These are phyloP conservation scores for Syndactyla subalaris DNA, from an alignment of 2,797 vertebrate species.

Conservation along the genomic window DNA sequence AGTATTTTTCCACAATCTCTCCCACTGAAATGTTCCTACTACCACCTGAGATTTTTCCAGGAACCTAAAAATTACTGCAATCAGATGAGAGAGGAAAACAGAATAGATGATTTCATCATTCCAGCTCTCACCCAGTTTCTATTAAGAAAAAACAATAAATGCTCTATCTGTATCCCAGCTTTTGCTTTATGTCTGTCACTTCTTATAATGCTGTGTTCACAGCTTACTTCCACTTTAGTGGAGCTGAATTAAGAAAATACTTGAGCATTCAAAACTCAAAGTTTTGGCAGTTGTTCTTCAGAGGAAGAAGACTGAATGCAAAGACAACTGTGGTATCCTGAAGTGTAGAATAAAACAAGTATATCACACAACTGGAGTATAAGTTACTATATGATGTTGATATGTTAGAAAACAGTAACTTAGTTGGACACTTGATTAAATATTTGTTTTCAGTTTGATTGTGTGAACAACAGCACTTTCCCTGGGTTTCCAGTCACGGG, in stretches of 20 bases:
- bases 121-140: neutral
- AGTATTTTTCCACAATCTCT: neutral
- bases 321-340: neutral
- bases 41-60: neutral
- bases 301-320: neutral
- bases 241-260: neutral
- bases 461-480: neutral
- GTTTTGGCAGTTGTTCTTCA: neutral
- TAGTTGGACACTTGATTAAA: neutral
- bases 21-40: neutral
- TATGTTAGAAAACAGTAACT: neutral
- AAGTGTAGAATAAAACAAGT: neutral
- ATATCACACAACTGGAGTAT: neutral
- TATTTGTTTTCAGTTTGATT: neutral
- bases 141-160: neutral
- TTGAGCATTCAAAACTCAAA: neutral
- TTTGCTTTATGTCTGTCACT: neutral
- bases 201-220: neutral
- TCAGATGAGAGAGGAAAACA: neutral
- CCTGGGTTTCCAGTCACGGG: neutral
- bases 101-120: neutral
- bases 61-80: neutral
- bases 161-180: neutral
- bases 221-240: neutral
- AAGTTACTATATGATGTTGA: neutral